phyloP scores from a whole-genome alignment of 35 echinoderm and acorn worm genomes.

The Heliocidaris erythrogramma region DNA sequence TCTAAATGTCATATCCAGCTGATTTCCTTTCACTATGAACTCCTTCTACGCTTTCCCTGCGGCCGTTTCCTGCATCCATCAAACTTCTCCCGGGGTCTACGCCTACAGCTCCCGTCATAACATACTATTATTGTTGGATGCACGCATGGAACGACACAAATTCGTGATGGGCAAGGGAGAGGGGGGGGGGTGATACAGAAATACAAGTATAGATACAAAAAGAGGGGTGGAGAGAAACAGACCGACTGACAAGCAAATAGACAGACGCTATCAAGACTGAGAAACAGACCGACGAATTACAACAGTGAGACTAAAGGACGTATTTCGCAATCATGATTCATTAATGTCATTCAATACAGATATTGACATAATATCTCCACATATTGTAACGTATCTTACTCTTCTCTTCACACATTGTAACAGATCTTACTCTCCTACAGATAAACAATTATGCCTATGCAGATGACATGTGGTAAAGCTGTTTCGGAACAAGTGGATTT shows the following conservation, averaged over 20 bases:
- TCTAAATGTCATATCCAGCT: conserved; percentile 25
- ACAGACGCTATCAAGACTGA: background rate
- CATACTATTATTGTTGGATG: background rate
- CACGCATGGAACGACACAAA: background rate
- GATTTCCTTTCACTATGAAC: conserved; percentile 14
- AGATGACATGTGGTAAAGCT: background rate
- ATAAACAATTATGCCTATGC: no score
- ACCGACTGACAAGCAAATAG: background rate
- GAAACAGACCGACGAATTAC: no score
- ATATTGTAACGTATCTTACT: no score
- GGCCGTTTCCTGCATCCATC: background rate
- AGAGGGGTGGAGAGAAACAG: background rate
- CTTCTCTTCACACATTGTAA: no score
- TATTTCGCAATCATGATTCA: no score
- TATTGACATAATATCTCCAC: no score
- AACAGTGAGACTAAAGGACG: no score
- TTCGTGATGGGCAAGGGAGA: background rate
- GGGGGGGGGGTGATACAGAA: background rate
- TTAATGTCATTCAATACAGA: no score
- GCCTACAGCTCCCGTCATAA: background rate
- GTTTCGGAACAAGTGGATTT: background rate
- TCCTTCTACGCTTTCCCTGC: background rate
- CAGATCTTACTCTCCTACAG: no score
- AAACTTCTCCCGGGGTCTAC: background rate
- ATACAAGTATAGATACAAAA: background rate